Evolutionary conservation across 2,797 vertebrate genomes (phyloP).

Genomic region (Kryptolebias ocellatus): DNA sequence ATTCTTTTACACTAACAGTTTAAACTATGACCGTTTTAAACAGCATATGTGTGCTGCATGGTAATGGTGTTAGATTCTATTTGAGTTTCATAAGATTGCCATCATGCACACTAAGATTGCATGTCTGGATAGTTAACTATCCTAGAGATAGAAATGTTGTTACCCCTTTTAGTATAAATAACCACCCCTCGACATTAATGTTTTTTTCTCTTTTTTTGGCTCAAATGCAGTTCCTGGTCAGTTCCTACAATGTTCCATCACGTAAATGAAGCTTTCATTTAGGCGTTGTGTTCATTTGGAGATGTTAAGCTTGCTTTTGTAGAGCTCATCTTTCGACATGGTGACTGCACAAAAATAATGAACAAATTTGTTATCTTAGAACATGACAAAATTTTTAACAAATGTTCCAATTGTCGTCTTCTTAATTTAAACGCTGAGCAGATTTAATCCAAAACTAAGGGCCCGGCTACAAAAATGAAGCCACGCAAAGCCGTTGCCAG

Average conservation of each 20-base stretch:
- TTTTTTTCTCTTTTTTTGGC: slow-evolving; percentile 19
- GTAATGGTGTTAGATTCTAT: not conserved
- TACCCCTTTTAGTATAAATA: not conserved
- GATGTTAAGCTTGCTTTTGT: slow-evolving; percentile 34
- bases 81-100: slow-evolving; percentile 2
- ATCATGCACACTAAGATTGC: slow-evolving; percentile 12
- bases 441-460: slow-evolving; percentile 39
- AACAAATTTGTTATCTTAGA: slow-evolving; percentile 47
- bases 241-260: slow-evolving; percentile 38
- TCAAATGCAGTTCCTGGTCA: slow-evolving; percentile 30
- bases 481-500: not conserved
- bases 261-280: slow-evolving; percentile 20
- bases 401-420: slow-evolving; percentile 21
- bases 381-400: slow-evolving; percentile 18
- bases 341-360: slow-evolving; percentile 64
- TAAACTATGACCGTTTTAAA: not conserved
- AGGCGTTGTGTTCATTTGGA: slow-evolving; percentile 11
- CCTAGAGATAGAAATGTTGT: not conserved
- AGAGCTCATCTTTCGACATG: slow-evolving; percentile 39
- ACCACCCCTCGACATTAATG: slow-evolving; percentile 15
- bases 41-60: not conserved
- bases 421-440: slow-evolving; percentile 23
- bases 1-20: slow-evolving; percentile 4
- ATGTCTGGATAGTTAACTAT: slow-evolving; percentile 14
- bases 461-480: not conserved